These are phyloP conservation scores for Hypomesus transpacificus DNA, from an alignment of 2,113 vertebrate species.

Conservation along the genomic window DNA sequence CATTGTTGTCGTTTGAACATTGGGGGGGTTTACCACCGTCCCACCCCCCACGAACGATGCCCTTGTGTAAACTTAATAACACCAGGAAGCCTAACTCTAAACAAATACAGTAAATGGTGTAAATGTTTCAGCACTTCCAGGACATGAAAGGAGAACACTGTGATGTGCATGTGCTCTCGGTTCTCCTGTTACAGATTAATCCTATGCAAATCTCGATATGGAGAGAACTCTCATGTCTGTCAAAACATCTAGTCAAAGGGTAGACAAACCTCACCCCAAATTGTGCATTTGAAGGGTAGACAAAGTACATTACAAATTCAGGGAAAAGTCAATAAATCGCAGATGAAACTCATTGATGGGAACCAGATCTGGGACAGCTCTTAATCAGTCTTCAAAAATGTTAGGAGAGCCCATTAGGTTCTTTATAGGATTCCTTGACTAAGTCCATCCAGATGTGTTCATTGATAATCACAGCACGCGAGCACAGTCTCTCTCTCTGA, in stretches of 20 bases:
- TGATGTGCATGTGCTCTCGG: constrained; percentile 4
- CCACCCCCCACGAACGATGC: neutral
- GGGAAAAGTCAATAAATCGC: constrained; percentile 56
- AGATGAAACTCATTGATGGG: constrained; percentile 67
- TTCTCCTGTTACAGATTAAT: neutral
- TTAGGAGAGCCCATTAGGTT: constrained; percentile 65
- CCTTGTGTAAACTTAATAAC: neutral
- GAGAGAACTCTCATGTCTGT: constrained; percentile 12
- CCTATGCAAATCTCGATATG: neutral
- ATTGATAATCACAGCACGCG: constrained; percentile 62
- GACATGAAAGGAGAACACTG: constrained; percentile 10
- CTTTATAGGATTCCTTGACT: constrained; percentile 71
- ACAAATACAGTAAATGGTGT: neutral
- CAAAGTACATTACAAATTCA: constrained; percentile 44
- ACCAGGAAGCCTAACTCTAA: neutral
- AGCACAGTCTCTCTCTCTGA: constrained; percentile 12
- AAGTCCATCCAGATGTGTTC: constrained; percentile 71
- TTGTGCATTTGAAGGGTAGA: constrained; percentile 18
- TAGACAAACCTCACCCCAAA: neutral
- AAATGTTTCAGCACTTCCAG: constrained; percentile 8
- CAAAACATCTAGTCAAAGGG: constrained; percentile 12
- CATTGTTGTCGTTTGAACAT: no score
- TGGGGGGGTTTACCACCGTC: no score
- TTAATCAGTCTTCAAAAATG: constrained; percentile 70
- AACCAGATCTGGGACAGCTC: constrained; percentile 63